Conservation (phyloP, 2,888 invertebrate genomes). For the Lycophotia porphyrea region DNA sequence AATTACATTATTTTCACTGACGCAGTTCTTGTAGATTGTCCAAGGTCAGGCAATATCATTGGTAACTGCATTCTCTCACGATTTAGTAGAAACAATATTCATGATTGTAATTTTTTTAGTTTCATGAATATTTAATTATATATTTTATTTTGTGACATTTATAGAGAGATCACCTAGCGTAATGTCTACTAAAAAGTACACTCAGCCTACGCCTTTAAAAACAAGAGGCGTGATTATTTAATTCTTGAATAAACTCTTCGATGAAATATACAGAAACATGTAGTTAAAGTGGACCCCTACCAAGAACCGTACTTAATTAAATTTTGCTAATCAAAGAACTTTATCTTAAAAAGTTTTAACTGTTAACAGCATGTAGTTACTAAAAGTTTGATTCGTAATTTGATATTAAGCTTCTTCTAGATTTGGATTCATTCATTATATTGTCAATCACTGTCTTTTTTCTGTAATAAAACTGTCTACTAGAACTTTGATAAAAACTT, state of each 20-base stretch:
- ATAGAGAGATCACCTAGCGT: not conserved
- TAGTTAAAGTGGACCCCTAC: slow-evolving; percentile 48
- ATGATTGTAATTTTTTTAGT: slow-evolving; percentile 16
- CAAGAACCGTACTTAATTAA: slow-evolving; percentile 19
- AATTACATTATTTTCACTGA: slow-evolving; percentile 9
- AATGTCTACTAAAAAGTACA: not conserved
- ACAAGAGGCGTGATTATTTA: not conserved
- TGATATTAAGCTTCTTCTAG: slow-evolving; percentile 59
- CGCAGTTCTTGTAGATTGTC: slow-evolving; percentile 31
- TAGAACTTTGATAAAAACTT: slow-evolving; percentile 35
- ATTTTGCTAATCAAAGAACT: slow-evolving; percentile 36
- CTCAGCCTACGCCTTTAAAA: not conserved
- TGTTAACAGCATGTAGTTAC: slow-evolving; percentile 67
- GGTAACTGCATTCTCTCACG: slow-evolving; percentile 24
- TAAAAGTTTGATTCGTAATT: slow-evolving; percentile 42
- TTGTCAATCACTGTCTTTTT: slow-evolving; percentile 49
- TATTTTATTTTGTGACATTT: slow-evolving; percentile 1
- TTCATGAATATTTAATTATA: slow-evolving; percentile 19
- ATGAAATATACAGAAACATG: slow-evolving; percentile 19
- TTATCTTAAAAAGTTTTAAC: slow-evolving; percentile 22
- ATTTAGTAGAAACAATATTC: slow-evolving; percentile 23
- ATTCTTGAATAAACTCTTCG: not conserved
- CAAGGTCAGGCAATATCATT: slow-evolving; percentile 39
- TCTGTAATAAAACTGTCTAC: slow-evolving; percentile 35
- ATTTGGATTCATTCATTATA: slow-evolving; percentile 57